Percentiles rank a stretch among this genome's conserved stretches.
phyloP scores from a whole-genome alignment of 2,888 invertebrate species.

The Phortica okadai region DNA sequence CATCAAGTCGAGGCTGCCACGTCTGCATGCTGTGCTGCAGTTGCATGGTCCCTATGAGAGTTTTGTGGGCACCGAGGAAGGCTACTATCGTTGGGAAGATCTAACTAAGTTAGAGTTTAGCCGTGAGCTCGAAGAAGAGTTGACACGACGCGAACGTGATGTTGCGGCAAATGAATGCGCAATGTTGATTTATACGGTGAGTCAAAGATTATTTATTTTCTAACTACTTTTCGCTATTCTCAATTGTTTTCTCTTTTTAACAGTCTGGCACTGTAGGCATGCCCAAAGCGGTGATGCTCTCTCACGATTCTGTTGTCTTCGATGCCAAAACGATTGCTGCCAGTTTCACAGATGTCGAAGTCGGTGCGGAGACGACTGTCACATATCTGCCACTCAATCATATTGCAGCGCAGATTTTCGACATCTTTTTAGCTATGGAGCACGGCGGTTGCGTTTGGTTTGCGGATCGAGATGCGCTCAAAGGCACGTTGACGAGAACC shows the following conservation, averaged over 20 bases:
- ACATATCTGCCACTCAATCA: conserved; percentile 93
- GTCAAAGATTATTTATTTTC: conserved; percentile 55
- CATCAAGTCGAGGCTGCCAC: conserved; percentile 82
- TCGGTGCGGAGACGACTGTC: conserved; percentile 80
- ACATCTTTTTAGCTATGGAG: conserved; percentile 80
- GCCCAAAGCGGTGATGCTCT: conserved; percentile 95
- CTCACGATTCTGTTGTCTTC: conserved; percentile 90
- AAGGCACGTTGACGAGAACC: conserved; percentile 86
- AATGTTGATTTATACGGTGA: conserved; percentile 89
- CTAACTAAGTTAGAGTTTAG: conserved; percentile 75
- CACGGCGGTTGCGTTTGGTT: conserved; percentile 81
- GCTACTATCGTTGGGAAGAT: conserved; percentile 70
- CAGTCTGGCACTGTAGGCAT: conserved; percentile 91
- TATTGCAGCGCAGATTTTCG: conserved; percentile 88
- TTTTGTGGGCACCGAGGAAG: conserved; percentile 67
- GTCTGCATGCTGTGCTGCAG: conserved; percentile 85
- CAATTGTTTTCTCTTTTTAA: conserved; percentile 53
- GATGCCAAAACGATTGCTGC: conserved; percentile 79
- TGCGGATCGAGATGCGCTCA: conserved; percentile 91
- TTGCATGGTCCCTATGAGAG: conserved; percentile 71
- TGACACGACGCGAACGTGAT: conserved; percentile 81
- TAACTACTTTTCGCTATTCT: background rate
- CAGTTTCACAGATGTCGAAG: conserved; percentile 77
- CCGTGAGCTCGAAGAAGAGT: conserved; percentile 80
- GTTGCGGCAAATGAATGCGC: conserved; percentile 89